phyloP scores from a whole-genome alignment of 1,140 invertebrate species.

The Drosophila asahinai region DNA sequence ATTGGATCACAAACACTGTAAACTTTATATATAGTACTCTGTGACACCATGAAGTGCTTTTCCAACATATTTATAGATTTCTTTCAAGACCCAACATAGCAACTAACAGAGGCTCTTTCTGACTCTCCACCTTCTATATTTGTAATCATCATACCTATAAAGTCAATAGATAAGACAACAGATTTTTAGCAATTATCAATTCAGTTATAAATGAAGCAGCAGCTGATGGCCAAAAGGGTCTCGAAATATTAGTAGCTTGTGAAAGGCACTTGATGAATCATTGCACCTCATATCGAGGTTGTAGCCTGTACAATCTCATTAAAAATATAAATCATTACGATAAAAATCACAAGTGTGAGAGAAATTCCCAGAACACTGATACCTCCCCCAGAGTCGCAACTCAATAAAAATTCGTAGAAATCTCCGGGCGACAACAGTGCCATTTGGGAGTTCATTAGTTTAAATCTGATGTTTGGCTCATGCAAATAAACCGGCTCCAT shows the following conservation, averaged over 20 bases:
- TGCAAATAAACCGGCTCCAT: slow-evolving; percentile 63
- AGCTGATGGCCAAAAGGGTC: not conserved
- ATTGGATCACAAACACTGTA: not conserved
- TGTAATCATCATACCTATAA: not conserved
- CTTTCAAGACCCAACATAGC: not conserved
- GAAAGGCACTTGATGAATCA: not conserved
- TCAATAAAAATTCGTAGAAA: slow-evolving; percentile 63
- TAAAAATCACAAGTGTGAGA: slow-evolving; percentile 20
- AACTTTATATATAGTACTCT: not conserved
- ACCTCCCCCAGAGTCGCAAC: not conserved
- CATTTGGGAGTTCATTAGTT: slow-evolving; percentile 61
- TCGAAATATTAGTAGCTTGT: not conserved
- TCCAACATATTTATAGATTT: not conserved
- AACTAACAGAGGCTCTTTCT: too few species aligned
- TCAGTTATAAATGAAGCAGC: not conserved
- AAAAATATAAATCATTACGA: slow-evolving; percentile 7
- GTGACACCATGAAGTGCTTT: not conserved
- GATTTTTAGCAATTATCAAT: slow-evolving; percentile 8
- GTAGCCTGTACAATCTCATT: slow-evolving; percentile 7
- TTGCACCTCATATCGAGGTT: not conserved
- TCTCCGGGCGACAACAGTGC: slow-evolving; percentile 31
- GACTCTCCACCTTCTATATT: not conserved
- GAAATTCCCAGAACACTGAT: slow-evolving; percentile 27
- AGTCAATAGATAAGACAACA: not conserved
- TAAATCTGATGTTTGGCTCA: slow-evolving; percentile 47